phyloP scores from a whole-genome alignment of 2,888 invertebrate genomes.

The Dryobotodes eremita region DNA sequence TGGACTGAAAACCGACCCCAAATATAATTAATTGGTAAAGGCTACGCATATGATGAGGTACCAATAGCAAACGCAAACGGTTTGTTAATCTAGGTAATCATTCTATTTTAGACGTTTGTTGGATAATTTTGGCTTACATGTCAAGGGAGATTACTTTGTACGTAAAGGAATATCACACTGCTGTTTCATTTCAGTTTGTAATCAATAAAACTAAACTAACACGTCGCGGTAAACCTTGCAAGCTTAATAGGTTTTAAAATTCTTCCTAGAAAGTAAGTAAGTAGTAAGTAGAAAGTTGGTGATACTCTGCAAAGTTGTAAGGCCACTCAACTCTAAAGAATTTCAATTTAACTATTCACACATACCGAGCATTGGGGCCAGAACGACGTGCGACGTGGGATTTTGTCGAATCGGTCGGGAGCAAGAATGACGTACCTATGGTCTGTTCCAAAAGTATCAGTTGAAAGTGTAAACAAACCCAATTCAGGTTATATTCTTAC shows the following conservation, averaged over 20 bases:
- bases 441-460: background rate
- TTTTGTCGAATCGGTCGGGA: slow-evolving; percentile 14
- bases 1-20: too few species aligned
- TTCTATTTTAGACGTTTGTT: background rate
- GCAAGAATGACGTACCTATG: background rate
- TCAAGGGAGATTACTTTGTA: background rate
- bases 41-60: too few species aligned
- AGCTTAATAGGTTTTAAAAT: slow-evolving; percentile 38
- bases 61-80: background rate
- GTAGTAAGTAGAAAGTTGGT: too few species aligned
- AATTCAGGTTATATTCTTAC: background rate
- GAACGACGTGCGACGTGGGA: slow-evolving; percentile 18
- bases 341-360: slow-evolving; percentile 68
- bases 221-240: background rate
- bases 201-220: slow-evolving; percentile 2
- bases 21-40: too few species aligned
- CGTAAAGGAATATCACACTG: background rate
- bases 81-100: background rate
- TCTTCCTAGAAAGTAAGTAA: slow-evolving; percentile 46
- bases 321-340: slow-evolving; percentile 61
- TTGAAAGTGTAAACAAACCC: background rate
- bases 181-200: background rate
- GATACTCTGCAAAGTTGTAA: slow-evolving; percentile 29
- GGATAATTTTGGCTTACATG: background rate
- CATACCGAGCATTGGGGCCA: slow-evolving; percentile 36